Conservation (phyloP, 2,888 invertebrate species). For the Diarsia brunnea region DNA sequence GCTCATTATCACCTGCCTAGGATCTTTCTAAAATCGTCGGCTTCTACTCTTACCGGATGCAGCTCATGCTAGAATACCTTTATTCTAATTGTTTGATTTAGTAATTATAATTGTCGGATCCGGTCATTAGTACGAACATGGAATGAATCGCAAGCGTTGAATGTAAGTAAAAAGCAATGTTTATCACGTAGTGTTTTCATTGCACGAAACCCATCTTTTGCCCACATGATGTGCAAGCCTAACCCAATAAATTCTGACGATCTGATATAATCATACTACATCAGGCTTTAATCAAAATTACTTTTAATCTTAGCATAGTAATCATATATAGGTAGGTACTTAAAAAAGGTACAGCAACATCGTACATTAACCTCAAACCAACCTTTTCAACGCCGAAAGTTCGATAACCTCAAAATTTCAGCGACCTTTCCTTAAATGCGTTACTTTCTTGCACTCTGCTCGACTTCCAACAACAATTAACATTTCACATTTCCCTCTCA, state of each 20-base stretch:
- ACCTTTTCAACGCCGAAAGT: neutral
- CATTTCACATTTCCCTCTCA: constrained; percentile 48
- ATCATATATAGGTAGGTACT: no score
- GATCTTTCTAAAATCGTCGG: neutral
- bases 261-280: neutral
- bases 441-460: constrained; percentile 44
- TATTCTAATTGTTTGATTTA: neutral
- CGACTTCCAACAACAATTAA: constrained; percentile 44
- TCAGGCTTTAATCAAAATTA: neutral
- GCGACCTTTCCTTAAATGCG: constrained; percentile 39
- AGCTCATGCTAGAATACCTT: neutral
- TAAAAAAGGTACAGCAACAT: neutral
- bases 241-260: no score
- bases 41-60: neutral
- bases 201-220: no score
- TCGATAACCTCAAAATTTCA: neutral
- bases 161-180: no score
- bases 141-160: no score
- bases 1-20: neutral
- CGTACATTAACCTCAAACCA: constrained; percentile 2
- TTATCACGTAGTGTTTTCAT: no score
- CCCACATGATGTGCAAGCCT: no score
- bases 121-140: no score
- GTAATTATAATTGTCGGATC: neutral
- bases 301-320: neutral